Evolutionary conservation across 2,888 invertebrate genomes (phyloP), one percentile per base, ranked within the genome.

Genomic region (Orthonychiurus folsomi): DNA sequence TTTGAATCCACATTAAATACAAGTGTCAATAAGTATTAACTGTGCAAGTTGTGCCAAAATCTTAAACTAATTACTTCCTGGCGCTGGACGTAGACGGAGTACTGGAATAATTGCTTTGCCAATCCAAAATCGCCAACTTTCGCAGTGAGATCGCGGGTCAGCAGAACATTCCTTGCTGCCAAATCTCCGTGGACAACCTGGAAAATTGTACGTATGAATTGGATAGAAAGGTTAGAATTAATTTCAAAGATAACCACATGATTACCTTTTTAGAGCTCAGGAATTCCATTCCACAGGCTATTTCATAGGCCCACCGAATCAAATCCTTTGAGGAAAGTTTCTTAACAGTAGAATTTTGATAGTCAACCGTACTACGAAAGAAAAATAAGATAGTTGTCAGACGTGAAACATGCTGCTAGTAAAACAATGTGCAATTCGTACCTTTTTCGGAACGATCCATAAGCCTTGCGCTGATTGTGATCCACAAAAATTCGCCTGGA

Each of bases 81-180:
- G 23, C 53, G 59, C 48, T 67, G 67, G 15, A 63, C 58, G 48
- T 67, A 67, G n/a, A 63, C 65, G 1, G 67, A 65, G 27, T 67
- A 67, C 2, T 67, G 63, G 21, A 56, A 62, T n/a, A 67, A 60
- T 55, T 65, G 61, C 56, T 67, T 67, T 18, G 65, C 56, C 0
- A 67, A 59, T 3, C 67, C 67, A 59, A 67, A 67, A 50, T 67
- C 67, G 15, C 63, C 59, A 20, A 67, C 60, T 65, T 67, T 67
- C 5, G 63, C 67, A 26, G 50, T 50, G 23, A 65, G 23, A 25
- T 27, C 24, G 5, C 60, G 53, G n/a, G 65, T 67, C 9, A 67
- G 52, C 21, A 67, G 50, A 50, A 67, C 28, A 58, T 67, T 67
- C 25, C 67, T 53, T 1, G 65, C 67, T 24, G 67, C 67, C 47